Evolutionary conservation across 1,140 invertebrate genomes (phyloP).

Genomic region (Atopsyche davidsoni): DNA sequence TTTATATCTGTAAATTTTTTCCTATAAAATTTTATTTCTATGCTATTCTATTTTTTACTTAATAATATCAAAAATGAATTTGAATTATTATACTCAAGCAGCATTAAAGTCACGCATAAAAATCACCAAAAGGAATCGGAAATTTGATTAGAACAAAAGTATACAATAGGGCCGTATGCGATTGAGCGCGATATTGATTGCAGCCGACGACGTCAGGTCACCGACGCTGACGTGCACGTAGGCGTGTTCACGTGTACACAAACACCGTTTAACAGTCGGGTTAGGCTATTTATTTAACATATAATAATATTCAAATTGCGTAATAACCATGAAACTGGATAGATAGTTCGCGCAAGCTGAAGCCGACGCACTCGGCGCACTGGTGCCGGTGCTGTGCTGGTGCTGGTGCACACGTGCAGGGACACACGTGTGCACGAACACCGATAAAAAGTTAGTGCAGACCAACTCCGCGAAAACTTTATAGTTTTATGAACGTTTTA

Average conservation of each 20-base stretch:
- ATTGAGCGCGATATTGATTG: too few relatives aligned
- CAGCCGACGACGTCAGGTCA: too few relatives aligned
- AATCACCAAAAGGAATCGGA: too few relatives aligned
- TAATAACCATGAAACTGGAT: background rate
- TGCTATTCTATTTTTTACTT: too few relatives aligned
- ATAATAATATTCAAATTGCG: background rate
- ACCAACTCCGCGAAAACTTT: constrained; percentile 9
- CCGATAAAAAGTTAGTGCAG: constrained; percentile 10
- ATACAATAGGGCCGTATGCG: too few relatives aligned
- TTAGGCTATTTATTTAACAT: background rate
- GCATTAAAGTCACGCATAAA: too few relatives aligned
- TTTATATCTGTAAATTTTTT: too few relatives aligned
- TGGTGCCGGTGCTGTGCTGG: background rate
- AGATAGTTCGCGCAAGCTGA: background rate
- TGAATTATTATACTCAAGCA: too few relatives aligned
- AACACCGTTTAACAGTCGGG: background rate
- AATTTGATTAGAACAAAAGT: too few relatives aligned
- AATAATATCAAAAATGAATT: too few relatives aligned
- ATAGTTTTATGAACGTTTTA: constrained; percentile 16
- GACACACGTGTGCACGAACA: constrained; percentile 1
- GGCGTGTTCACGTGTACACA: constrained; percentile 4
- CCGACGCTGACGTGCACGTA: too few relatives aligned
- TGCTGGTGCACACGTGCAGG: background rate
- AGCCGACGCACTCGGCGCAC: background rate
- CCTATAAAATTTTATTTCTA: too few relatives aligned